A percentile compares a stretch with the other conserved stretches of the same genome.
These are phyloP conservation scores for Hyperoodon ampullatus DNA, from an alignment of 2,113 vertebrate species.

Conservation along the genomic window DNA sequence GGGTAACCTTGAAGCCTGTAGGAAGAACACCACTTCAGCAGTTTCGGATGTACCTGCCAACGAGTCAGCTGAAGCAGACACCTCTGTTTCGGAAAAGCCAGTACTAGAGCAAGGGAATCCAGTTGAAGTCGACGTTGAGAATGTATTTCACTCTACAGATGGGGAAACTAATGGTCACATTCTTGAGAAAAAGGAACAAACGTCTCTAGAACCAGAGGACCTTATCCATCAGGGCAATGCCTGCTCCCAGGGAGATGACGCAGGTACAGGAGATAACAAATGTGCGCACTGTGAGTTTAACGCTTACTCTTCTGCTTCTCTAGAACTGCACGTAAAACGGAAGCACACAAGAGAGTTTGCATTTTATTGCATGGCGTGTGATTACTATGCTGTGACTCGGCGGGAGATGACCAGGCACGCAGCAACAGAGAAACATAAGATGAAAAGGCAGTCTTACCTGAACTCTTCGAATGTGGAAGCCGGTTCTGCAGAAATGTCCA, in stretches of 20 bases:
- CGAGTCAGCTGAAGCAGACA: conserved; percentile 64
- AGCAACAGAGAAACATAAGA: conserved; percentile 94
- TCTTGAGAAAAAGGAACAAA: conserved; percentile 45
- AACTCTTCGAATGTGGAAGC: conserved; percentile 70
- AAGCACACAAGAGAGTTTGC: conserved; percentile 96
- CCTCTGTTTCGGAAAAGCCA: conserved; percentile 65
- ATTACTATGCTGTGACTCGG: conserved; percentile 94
- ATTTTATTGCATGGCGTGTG: conserved; percentile 96
- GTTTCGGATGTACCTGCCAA: conserved; percentile 56
- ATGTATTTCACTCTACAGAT: conserved; percentile 56
- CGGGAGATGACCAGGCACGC: conserved; percentile 96
- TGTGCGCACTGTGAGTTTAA: conserved; percentile 91
- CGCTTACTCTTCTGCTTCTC: conserved; percentile 91
- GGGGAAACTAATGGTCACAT: conserved; percentile 54
- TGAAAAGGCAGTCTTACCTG: conserved; percentile 90
- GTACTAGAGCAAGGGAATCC: conserved; percentile 54
- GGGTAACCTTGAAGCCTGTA: conserved; percentile 72
- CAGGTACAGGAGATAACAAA: conserved; percentile 80
- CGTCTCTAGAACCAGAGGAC: conserved; percentile 61
- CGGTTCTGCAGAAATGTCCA: neutral
- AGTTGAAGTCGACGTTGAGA: conserved; percentile 64
- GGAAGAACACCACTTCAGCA: conserved; percentile 67
- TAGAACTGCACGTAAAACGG: conserved; percentile 93
- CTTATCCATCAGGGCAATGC: conserved; percentile 71
- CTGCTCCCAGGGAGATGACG: conserved; percentile 76